Evolutionary conservation across 2,113 vertebrate species (phyloP).

Genomic region (Calidris pygmaea): DNA sequence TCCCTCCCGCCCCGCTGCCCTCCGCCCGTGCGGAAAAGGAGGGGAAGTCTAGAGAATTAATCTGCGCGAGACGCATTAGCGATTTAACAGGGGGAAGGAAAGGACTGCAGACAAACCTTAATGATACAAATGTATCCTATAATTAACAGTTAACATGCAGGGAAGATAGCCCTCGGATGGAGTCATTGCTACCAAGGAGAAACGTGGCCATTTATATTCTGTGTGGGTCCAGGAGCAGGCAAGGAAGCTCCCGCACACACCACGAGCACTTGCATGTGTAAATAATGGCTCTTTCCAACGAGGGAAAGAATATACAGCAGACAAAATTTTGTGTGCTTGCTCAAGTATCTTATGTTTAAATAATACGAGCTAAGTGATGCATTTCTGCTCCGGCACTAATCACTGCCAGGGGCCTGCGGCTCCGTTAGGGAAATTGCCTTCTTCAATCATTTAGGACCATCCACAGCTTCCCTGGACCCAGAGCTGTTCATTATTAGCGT

Average conservation of each 20-base stretch:
- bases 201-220: constrained; percentile 38
- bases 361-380: constrained; percentile 13
- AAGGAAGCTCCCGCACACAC: not conserved
- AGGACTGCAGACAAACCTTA: not conserved
- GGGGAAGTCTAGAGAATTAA: not conserved
- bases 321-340: not conserved
- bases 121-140: not conserved
- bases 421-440: constrained; percentile 10
- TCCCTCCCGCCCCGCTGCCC: not conserved
- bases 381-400: constrained; percentile 28
- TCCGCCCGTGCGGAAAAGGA: not conserved
- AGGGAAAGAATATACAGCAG: constrained; percentile 5
- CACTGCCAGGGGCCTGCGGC: not conserved
- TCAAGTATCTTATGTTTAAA: constrained; percentile 33
- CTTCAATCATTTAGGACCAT: constrained; percentile 28
- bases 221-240: not conserved
- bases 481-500: not conserved
- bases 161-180: not conserved
- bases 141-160: constrained; percentile 49
- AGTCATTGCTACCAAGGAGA: not conserved
- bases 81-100: not conserved
- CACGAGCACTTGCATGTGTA: not conserved
- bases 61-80: not conserved
- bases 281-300: not conserved
- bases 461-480: not conserved